These are phyloP conservation scores for Sardina pilchardus DNA, from an alignment of 2,113 vertebrate genomes.

Conservation along the genomic window DNA sequence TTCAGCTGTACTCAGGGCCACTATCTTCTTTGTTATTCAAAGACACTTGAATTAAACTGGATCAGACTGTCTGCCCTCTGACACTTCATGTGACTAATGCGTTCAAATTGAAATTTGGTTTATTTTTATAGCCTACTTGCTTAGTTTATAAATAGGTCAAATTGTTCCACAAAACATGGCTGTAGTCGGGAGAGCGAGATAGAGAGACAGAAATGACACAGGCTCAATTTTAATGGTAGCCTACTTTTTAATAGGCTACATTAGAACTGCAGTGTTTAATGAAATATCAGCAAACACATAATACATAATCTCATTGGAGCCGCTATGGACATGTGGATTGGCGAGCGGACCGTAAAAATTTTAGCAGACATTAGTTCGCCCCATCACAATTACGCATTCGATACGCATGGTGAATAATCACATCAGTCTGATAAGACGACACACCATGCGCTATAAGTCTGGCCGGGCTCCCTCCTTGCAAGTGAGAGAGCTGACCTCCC, in stretches of 20 bases:
- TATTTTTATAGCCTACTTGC: too few relatives aligned
- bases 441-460: background rate
- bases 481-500: constrained; percentile 16
- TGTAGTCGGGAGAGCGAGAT: background rate
- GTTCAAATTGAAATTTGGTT: too few relatives aligned
- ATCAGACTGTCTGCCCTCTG: too few relatives aligned
- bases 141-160: background rate
- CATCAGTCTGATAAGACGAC: background rate
- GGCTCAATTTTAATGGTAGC: too few relatives aligned
- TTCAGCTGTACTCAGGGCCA: background rate
- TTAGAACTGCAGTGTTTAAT: background rate
- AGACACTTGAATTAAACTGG: background rate
- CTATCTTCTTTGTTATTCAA: background rate
- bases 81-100: too few relatives aligned
- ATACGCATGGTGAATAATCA: too few relatives aligned
- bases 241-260: too few relatives aligned
- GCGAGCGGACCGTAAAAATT: background rate
- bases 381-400: background rate
- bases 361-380: background rate
- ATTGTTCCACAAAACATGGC: background rate
- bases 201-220: too few relatives aligned
- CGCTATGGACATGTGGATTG: background rate
- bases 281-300: background rate
- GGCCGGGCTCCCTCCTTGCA: background rate
- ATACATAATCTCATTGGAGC: background rate